Evolutionary conservation across 1,140 invertebrate genomes (phyloP).

Genomic region (Drosophila sulfurigaster): DNA sequence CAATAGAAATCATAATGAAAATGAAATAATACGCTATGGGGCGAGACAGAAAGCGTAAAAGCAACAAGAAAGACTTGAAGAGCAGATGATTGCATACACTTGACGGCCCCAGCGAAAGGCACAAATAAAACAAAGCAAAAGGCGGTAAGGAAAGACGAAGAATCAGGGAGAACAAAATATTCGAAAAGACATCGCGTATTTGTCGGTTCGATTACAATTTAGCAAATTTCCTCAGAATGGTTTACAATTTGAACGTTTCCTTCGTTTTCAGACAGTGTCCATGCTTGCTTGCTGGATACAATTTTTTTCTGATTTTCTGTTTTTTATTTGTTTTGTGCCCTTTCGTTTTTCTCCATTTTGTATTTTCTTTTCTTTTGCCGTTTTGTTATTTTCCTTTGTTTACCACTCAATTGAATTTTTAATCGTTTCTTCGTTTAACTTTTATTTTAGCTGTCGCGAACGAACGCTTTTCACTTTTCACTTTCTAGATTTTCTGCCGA

Average conservation of each 20-base stretch:
- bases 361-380: not conserved
- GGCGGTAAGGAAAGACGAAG: not conserved
- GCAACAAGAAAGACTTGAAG: conserved; percentile 13
- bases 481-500: not conserved
- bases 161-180: not conserved
- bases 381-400: conserved; percentile 36
- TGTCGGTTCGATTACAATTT: conserved; percentile 55
- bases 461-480: conserved; percentile 42
- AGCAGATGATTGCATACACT: conserved; percentile 38
- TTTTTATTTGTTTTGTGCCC: conserved; percentile 4
- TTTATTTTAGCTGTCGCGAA: conserved; percentile 57
- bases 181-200: conserved; percentile 28
- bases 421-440: conserved; percentile 72
- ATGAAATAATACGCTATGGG: conserved; percentile 45
- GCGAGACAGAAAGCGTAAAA: conserved; percentile 8
- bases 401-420: conserved; percentile 70
- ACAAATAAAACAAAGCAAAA: not conserved
- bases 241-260: conserved; percentile 28
- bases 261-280: not conserved
- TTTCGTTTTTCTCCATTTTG: not conserved
- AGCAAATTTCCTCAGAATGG: conserved; percentile 40
- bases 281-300: not conserved
- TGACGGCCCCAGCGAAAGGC: conserved; percentile 20
- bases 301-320: no score
- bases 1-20: conserved; percentile 66